Evolutionary conservation across 2,113 vertebrate species (phyloP).

Genomic region (Onychostoma macrolepis): DNA sequence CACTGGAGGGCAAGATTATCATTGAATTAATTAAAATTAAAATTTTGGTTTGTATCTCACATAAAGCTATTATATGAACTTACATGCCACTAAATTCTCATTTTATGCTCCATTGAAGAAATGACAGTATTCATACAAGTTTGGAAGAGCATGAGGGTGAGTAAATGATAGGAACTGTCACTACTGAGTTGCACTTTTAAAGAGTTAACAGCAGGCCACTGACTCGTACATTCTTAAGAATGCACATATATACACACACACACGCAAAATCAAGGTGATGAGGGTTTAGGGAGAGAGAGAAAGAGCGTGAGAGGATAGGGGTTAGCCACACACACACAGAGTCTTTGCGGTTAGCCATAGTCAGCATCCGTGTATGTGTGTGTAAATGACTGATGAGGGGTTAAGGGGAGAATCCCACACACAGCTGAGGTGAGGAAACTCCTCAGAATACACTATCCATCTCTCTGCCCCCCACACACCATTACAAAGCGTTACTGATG

Average conservation of each 20-base stretch:
- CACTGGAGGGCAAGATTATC: background rate
- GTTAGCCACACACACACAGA: background rate
- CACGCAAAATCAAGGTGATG: background rate
- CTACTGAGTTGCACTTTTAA: background rate
- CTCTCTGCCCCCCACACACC: slow-evolving; percentile 12
- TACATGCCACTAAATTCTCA: background rate
- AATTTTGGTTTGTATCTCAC: background rate
- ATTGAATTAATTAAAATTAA: background rate
- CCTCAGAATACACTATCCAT: slow-evolving; percentile 39
- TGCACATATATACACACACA: background rate
- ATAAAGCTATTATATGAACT: background rate
- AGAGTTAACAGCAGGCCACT: background rate
- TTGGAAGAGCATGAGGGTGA: background rate
- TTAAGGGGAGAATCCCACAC: slow-evolving; percentile 36
- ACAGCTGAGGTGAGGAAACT: slow-evolving; percentile 43
- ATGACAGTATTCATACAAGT: background rate
- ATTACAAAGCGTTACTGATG: slow-evolving; percentile 18
- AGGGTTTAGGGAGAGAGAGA: background rate
- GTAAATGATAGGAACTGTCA: background rate
- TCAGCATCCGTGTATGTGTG: slow-evolving; percentile 31
- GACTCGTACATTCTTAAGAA: background rate
- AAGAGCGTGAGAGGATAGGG: background rate
- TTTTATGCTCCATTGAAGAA: background rate
- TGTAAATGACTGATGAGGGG: slow-evolving; percentile 49
- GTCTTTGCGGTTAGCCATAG: slow-evolving; percentile 10